These are phyloP conservation scores for Trachelus tabidus DNA, from an alignment of 2,888 invertebrate genomes.

Conservation along the genomic window DNA sequence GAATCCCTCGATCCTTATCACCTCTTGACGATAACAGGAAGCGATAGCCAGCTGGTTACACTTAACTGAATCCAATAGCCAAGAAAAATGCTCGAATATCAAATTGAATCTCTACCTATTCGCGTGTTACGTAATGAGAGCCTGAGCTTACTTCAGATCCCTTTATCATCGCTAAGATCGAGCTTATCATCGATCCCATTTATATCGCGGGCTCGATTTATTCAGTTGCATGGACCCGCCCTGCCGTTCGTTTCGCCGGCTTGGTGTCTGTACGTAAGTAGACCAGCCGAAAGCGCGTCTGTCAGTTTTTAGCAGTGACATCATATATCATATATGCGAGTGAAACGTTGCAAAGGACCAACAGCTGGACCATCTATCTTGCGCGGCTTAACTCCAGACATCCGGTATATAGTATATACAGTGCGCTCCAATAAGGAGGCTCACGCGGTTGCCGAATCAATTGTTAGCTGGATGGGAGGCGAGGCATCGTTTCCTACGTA, in stretches of 20 bases:
- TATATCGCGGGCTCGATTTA: not conserved
- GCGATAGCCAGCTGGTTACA: not conserved
- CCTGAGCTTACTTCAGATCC: not conserved
- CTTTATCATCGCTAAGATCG: not conserved
- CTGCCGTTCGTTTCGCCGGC: not conserved
- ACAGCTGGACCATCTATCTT: slow-evolving; percentile 51
- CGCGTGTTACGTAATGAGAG: not conserved
- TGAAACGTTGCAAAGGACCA: slow-evolving; percentile 38
- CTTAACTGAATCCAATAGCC: not conserved
- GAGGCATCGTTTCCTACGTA: not conserved
- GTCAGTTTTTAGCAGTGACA: slow-evolving; percentile 49
- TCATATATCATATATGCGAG: slow-evolving; percentile 52
- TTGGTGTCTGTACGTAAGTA: not conserved
- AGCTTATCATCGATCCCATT: not conserved
- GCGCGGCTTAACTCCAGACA: slow-evolving; percentile 42
- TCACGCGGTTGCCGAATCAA: slow-evolving; percentile 11
- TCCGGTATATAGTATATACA: slow-evolving; percentile 12
- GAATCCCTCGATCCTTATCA: not conserved
- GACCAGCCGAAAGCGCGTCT: slow-evolving; percentile 35
- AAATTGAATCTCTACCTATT: not conserved
- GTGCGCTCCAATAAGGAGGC: slow-evolving; percentile 27
- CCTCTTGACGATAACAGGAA: not conserved
- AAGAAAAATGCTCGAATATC: not conserved
- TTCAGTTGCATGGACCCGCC: not conserved
- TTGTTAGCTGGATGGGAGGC: not conserved